A percentile compares a stretch with the other conserved stretches of the same genome.
phyloP scores from a whole-genome alignment of 2,888 invertebrate genomes.

The Drosophila diplacantha region DNA sequence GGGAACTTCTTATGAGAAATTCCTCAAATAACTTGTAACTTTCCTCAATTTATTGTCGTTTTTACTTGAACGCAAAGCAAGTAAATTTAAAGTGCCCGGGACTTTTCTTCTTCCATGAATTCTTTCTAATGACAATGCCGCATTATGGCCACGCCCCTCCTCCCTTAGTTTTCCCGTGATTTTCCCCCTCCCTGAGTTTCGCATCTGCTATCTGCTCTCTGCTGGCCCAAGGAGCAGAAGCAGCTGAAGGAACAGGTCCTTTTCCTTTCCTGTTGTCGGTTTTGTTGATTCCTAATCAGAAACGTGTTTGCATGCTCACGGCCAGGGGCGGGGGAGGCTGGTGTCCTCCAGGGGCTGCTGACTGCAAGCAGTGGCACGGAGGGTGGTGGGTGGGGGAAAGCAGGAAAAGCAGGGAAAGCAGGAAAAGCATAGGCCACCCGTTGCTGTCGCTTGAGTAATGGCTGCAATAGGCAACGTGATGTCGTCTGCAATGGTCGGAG shows the following conservation, averaged over 20 bases:
- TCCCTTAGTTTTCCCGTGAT: not conserved
- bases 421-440: conserved; percentile 13
- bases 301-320: conserved; percentile 62
- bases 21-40: no score
- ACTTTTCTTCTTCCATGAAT: not conserved
- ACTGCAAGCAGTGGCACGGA: no score
- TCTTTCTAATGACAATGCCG: conserved; percentile 16
- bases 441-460: conserved; percentile 38
- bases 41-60: not conserved
- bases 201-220: conserved; percentile 22
- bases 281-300: conserved; percentile 63
- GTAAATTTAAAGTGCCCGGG: not conserved
- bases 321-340: not conserved
- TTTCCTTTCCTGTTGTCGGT: conserved; percentile 39
- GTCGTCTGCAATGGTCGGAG: conserved; percentile 15
- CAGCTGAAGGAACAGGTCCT: conserved; percentile 25
- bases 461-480: conserved; percentile 40
- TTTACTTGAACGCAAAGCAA: not conserved
- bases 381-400: not conserved
- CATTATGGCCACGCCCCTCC: conserved; percentile 33
- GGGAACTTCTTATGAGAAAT: not conserved
- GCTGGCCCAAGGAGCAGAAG: conserved; percentile 1
- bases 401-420: not conserved
- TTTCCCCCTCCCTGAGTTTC: not conserved
- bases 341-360: not conserved